Base-by-base conservation (phyloP, 2,113 vertebrate species). In the Phrynocephalus versicolor region DNA sequence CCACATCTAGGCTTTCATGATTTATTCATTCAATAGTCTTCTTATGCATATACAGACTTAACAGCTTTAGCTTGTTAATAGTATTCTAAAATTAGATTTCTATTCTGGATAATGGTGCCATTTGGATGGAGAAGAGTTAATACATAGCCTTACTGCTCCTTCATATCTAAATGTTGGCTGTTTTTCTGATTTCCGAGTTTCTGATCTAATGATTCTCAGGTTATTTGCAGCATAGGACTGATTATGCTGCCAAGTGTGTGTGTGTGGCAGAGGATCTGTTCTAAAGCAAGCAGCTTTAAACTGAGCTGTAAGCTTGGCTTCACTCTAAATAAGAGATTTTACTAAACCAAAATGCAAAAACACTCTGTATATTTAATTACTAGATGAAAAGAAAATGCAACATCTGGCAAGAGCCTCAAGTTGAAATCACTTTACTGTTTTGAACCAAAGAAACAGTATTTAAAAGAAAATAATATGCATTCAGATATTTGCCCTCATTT, bases 231-330 rank as follows among this genome's bases (percentile, higher is more conserved):
- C 85, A 89, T 84, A 88, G 70, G 55, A 51, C 77, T 39, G 83
- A 64, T 74, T 75, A 87, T 92, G 69, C 41, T 35, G 1, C 75
- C 27, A 30, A 2, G 16, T 64, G 23, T 10, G 23, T 64, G 58
- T 89, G 84, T 89, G 88, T 83, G 83, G 89, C 81, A 88, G 89
- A 71, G 88, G 92, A 91, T 93, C 92, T 93, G 67, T 89, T 91
- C 93, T 92, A 88, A 89, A 92, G 91, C 85, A 93, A 93, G 90
- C 86, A 89, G 91, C 89, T 94, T 95, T 94, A 92, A 93, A 90
- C 79, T 92, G 91, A 93, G 90, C 90, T 85, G 84, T 91, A 90
- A 93, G 82, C 91, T 91, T 93, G 90, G 65, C 87, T 77, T 90
- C 12, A 13, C 76, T 86, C 81, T 57, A 39, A 87, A 88, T 85